Evolutionary conservation across 2,888 invertebrate genomes (phyloP), one percentile per base, ranked within the genome.

Genomic region (Agrotis puta): DNA sequence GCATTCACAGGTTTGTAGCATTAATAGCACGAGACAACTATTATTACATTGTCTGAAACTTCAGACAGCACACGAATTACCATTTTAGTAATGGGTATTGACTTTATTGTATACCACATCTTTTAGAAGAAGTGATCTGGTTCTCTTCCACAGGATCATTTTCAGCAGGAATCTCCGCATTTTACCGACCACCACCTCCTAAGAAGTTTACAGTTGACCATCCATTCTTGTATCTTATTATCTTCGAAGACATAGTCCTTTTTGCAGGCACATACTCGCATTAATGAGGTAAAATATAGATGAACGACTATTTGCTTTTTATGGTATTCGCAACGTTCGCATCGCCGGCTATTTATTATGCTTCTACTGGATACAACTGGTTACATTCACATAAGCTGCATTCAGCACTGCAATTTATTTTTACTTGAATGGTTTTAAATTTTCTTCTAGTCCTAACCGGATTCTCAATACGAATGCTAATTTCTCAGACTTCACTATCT

Each of bases 1-100:
- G 98, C 98, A 43, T 98, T 98, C 48, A 98, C 98, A 81, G 97
- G 92, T 92, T 81, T 77, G 77, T 85, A 33, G 5, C 3, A 22
- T 50, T 39, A 18, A 20, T 22, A 68, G 9, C 13, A 27, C 9
- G 24, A 39, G 3, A 22, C n/a, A 53, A 64, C 18, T 45, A 33
- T 20, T 43, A 27, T 20, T 2, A 39, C 13, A 22, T 4, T n/a
- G 6, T 56, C 20, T 39, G 39, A 39, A 39, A 39, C 39, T 39
- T 39, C 9, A 1, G 13, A 45, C 13, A 39, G 20, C 51, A 20
- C 50, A 22, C 6, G 13, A 48, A 43, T 66, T n/a, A 53, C 51
- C 7, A 27, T 16, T 20, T 24, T 47, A 53, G 20, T 48, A 14
- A 4, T 33, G n/a, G n/a, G 56, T 56, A 13, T 13, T 2, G 13